Evolutionary conservation across 1,140 invertebrate species (phyloP).

Genomic region (Chlorops oryzae): DNA sequence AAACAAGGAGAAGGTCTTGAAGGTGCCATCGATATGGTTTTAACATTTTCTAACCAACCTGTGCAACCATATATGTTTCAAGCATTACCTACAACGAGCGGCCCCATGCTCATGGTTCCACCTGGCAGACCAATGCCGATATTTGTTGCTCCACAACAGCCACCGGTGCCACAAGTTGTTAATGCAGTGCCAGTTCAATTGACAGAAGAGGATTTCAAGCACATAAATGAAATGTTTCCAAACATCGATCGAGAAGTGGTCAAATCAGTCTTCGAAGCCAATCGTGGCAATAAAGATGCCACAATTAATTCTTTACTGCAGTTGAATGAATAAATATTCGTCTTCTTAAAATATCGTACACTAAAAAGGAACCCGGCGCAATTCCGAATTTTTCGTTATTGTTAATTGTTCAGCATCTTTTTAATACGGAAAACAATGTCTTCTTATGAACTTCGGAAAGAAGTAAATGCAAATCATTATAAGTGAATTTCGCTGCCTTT

Average conservation of each 20-base stretch:
- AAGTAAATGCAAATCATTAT: too few species aligned
- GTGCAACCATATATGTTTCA: slow-evolving; percentile 17
- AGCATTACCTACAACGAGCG: slow-evolving; percentile 17
- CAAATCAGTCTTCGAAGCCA: slow-evolving; percentile 82
- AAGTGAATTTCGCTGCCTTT: too few species aligned
- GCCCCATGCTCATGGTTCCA: slow-evolving; percentile 62
- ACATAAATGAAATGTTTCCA: slow-evolving; percentile 92
- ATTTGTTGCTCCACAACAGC: slow-evolving; percentile 46
- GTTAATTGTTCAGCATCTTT: too few species aligned
- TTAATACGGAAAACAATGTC: too few species aligned
- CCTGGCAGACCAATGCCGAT: slow-evolving; percentile 52
- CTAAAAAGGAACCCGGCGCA: too few species aligned
- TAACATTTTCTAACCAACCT: slow-evolving; percentile 57
- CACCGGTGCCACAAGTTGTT: slow-evolving; percentile 39
- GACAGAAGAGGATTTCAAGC: slow-evolving; percentile 70
- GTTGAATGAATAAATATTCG: slow-evolving; percentile 60
- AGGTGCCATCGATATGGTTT: slow-evolving; percentile 74
- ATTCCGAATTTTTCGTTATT: too few species aligned
- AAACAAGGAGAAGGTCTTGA: slow-evolving; percentile 91
- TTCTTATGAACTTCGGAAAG: too few species aligned
- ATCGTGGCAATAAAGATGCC: slow-evolving; percentile 81
- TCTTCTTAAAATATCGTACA: too few species aligned
- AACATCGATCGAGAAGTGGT: slow-evolving; percentile 88
- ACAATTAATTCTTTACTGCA: slow-evolving; percentile 88
- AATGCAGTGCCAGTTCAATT: slow-evolving; percentile 32